Percentiles rank a stretch among this genome's conserved stretches.
phyloP scores from a whole-genome alignment of 2,113 vertebrate genomes.

The Phodopus roborovskii region DNA sequence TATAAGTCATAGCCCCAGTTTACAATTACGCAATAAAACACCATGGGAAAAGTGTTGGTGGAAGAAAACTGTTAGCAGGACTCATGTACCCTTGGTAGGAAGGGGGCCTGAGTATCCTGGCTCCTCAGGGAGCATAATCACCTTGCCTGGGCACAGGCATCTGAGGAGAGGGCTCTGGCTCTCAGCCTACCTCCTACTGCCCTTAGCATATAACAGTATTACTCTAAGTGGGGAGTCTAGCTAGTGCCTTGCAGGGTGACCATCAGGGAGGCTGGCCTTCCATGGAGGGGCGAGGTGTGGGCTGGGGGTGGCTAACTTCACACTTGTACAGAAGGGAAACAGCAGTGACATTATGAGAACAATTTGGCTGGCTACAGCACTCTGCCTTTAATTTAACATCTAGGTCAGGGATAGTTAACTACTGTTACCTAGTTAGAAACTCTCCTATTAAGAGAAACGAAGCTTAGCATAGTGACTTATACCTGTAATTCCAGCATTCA shows the following conservation, averaged over 20 bases:
- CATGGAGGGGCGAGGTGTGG: background rate
- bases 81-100: background rate
- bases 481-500: background rate
- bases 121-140: background rate
- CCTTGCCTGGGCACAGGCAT: background rate
- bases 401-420: background rate
- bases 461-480: background rate
- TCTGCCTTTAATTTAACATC: conserved; percentile 57
- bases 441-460: background rate
- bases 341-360: background rate
- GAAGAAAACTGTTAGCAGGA: background rate
- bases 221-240: background rate
- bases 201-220: background rate
- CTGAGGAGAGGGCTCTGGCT: background rate
- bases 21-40: background rate
- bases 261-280: background rate
- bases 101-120: background rate
- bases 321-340: background rate
- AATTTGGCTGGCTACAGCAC: background rate
- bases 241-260: background rate
- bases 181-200: background rate
- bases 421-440: background rate
- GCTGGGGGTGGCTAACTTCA: background rate
- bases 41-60: background rate
- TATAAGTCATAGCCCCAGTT: background rate